Percentiles rank a stretch among this genome's conserved stretches.
phyloP scores from a whole-genome alignment of 2,888 invertebrate species.

The Lampropteryx suffumata region DNA sequence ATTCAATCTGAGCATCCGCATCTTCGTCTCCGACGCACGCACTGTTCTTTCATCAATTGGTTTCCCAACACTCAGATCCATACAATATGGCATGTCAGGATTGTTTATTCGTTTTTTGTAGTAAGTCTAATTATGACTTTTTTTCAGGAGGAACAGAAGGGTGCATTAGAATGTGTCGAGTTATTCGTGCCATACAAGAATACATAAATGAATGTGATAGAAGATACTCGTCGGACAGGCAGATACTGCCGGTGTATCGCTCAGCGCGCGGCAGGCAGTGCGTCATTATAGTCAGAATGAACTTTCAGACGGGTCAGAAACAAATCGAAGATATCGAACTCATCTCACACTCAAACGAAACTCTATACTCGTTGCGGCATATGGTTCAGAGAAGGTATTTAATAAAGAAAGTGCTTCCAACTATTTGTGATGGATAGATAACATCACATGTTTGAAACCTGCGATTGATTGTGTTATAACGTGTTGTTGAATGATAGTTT shows the following conservation, averaged over 20 bases:
- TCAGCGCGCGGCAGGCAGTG: constrained; percentile 96
- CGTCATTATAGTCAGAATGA: constrained; percentile 89
- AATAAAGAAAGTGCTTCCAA: no score
- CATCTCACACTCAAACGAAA: constrained; percentile 97
- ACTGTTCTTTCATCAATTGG: no score
- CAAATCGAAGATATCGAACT: constrained; percentile 96
- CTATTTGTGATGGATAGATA: no score
- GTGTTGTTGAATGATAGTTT: no score
- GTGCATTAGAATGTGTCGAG: constrained; percentile 91
- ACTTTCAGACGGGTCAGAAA: constrained; percentile 92
- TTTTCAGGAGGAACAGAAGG: constrained; percentile 65
- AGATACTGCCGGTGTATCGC: constrained; percentile 93
- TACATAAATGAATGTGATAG: constrained; percentile 97
- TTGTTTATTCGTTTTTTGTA: no score
- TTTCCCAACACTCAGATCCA: no score
- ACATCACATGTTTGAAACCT: no score
- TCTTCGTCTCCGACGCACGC: no score
- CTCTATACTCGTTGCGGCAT: constrained; percentile 92
- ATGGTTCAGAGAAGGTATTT: constrained; percentile 86
- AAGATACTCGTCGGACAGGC: constrained; percentile 93
- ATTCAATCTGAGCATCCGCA: no score
- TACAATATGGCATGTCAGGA: no score
- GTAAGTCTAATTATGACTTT: no score
- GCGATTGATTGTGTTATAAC: no score
- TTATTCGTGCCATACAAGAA: constrained; percentile 96